A percentile compares a stretch with the other conserved stretches of the same genome.
Conservation (phyloP, 2,113 vertebrate species). For the Argyrosomus japonicus region DNA sequence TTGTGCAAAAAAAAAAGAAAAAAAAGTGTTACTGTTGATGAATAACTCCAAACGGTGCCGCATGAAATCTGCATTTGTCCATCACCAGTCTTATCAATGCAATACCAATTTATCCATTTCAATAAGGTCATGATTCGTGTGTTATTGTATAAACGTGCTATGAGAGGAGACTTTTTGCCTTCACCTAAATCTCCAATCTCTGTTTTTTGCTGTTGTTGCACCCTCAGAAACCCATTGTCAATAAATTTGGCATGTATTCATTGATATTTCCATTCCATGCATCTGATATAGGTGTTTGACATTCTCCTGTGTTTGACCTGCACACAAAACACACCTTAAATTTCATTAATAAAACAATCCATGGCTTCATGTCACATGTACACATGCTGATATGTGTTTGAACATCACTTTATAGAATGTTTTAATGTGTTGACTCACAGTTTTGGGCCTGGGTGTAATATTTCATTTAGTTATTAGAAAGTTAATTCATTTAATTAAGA, state of each 20-base stretch:
- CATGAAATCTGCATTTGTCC: conserved; percentile 75
- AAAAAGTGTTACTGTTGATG: conserved; percentile 57
- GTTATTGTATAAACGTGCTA: conserved; percentile 61
- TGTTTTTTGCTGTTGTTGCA: conserved; percentile 64
- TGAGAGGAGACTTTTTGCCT: conserved; percentile 58
- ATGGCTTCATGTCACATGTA: conserved; percentile 40
- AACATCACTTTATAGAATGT: conserved; percentile 57
- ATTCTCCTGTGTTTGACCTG: conserved; percentile 62
- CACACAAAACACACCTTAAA: conserved; percentile 48
- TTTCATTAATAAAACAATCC: conserved; percentile 25
- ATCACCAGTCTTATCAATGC: conserved; percentile 52
- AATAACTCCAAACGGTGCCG: conserved; percentile 66
- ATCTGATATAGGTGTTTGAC: conserved; percentile 59
- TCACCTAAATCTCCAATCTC: conserved; percentile 55
- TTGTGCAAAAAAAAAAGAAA: conserved; percentile 59
- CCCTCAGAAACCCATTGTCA: conserved; percentile 51
- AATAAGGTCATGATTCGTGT: conserved; percentile 54
- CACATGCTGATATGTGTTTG: conserved; percentile 40
- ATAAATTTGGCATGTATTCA: conserved; percentile 65
- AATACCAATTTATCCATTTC: conserved; percentile 59
- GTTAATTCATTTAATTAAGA: conserved; percentile 18
- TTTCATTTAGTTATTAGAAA: conserved; percentile 76
- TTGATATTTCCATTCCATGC: conserved; percentile 53
- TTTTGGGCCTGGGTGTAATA: conserved; percentile 48
- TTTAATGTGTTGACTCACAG: conserved; percentile 59